Percentiles rank a stretch among this genome's conserved stretches.
Conservation (phyloP, 92 coral and sea anemone genomes). For the Actinernus sp. region DNA sequence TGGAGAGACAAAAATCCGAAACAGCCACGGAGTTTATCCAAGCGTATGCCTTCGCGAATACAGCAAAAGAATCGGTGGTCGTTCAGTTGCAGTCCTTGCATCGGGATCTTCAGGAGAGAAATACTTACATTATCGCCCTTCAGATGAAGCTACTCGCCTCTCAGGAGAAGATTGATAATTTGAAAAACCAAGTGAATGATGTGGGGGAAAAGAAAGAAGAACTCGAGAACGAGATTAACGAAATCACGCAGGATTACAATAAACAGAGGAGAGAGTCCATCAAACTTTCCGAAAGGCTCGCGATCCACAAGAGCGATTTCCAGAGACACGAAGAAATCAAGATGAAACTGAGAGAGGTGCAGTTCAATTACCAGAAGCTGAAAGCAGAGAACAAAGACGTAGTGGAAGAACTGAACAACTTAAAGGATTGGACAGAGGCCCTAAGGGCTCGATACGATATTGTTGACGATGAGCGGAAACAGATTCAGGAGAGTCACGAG, state of each 20-base stretch:
- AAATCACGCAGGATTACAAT: constrained; percentile 75
- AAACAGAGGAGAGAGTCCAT: constrained; percentile 93
- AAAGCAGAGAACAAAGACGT: constrained; percentile 78
- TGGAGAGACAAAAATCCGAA: constrained; percentile 68
- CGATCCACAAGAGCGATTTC: constrained; percentile 83
- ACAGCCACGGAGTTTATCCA: constrained; percentile 59
- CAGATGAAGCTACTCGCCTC: constrained; percentile 92
- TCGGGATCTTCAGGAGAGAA: constrained; percentile 84
- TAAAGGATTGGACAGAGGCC: constrained; percentile 90
- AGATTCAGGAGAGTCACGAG: constrained; percentile 85
- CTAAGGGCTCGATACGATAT: constrained; percentile 93
- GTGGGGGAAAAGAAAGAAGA: constrained; percentile 51
- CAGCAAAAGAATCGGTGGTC: constrained; percentile 59
- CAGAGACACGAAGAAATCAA: constrained; percentile 80
- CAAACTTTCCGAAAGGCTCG: constrained; percentile 80
- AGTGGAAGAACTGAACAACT: constrained; percentile 67
- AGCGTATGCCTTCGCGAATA: constrained; percentile 69
- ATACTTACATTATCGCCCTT: constrained; percentile 87
- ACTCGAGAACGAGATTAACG: constrained; percentile 62
- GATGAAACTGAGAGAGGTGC: constrained; percentile 80
- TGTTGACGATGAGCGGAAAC: constrained; percentile 86
- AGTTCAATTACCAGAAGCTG: constrained; percentile 76
- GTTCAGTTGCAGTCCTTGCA: constrained; percentile 66
- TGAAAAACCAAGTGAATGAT: constrained; percentile 67
- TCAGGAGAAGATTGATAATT: constrained; percentile 80